These are phyloP conservation scores for Zapornia atra DNA, from an alignment of 2,113 vertebrate genomes.

Conservation along the genomic window DNA sequence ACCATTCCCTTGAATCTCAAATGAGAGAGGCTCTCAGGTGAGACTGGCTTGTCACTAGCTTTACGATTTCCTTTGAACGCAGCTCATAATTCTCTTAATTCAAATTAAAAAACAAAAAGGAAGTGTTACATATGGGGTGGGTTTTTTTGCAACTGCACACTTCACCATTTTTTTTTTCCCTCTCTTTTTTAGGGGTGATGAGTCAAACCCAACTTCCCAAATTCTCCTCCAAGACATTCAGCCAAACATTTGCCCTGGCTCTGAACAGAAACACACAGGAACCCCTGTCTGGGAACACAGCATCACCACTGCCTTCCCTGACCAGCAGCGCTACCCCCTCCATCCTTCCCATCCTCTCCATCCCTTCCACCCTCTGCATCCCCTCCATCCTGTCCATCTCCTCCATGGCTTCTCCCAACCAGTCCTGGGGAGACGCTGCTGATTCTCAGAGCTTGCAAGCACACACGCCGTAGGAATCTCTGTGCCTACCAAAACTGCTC, in stretches of 20 bases:
- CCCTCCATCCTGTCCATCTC: not conserved
- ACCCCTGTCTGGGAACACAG: not conserved
- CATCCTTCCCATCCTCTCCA: no score
- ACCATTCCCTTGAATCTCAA: not conserved
- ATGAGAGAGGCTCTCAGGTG: not conserved
- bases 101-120: not conserved
- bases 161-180: not conserved
- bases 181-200: not conserved
- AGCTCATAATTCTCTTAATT: not conserved
- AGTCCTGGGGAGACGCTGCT: not conserved
- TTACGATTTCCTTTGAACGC: not conserved
- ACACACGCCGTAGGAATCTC: accelerated
- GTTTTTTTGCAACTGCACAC: not conserved
- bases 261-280: not conserved
- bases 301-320: not conserved
- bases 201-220: not conserved
- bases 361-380: not conserved
- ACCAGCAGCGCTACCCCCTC: accelerated
- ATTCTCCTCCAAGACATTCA: not conserved
- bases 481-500: not conserved
- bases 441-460: not conserved
- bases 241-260: not conserved
- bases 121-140: not conserved
- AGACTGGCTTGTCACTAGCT: not conserved
- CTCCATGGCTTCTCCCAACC: not conserved